phyloP scores from a whole-genome alignment of 2,888 invertebrate genomes.

The Hemaris fuciformis region DNA sequence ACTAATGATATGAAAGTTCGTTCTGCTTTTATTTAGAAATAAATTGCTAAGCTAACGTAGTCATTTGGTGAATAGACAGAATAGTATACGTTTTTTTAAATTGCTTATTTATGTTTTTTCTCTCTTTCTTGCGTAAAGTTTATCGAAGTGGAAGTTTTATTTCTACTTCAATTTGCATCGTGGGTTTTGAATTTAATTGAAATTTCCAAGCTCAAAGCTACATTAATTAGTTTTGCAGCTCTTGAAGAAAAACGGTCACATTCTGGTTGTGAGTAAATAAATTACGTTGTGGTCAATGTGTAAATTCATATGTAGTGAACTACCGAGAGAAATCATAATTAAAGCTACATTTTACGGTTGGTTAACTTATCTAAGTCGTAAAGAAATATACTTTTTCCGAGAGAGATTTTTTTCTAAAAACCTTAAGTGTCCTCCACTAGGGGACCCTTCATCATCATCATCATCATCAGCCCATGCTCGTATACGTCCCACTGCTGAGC shows the following conservation, averaged over 20 bases:
- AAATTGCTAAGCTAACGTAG: too few species aligned
- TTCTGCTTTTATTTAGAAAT: background rate
- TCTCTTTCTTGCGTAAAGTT: background rate
- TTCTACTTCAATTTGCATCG: background rate
- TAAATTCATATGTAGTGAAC: background rate
- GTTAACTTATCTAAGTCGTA: too few species aligned
- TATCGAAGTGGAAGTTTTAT: background rate
- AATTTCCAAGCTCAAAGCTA: constrained; percentile 1
- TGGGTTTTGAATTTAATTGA: constrained; percentile 4
- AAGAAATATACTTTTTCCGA: too few species aligned
- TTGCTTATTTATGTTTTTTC: background rate
- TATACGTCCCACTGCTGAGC: too few species aligned
- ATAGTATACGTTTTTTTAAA: background rate
- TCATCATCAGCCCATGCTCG: too few species aligned
- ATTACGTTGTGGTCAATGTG: background rate
- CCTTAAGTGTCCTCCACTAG: too few species aligned
- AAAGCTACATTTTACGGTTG: background rate
- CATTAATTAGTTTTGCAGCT: constrained; percentile 4
- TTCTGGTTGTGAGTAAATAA: background rate
- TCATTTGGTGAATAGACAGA: background rate
- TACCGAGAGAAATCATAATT: background rate
- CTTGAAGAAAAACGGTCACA: background rate
- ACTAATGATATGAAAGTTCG: background rate
- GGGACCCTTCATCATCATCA: too few species aligned
- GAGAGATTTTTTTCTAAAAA: too few species aligned